Conservation (phyloP, 2,888 invertebrate genomes). For the Parochlus steinenii region DNA sequence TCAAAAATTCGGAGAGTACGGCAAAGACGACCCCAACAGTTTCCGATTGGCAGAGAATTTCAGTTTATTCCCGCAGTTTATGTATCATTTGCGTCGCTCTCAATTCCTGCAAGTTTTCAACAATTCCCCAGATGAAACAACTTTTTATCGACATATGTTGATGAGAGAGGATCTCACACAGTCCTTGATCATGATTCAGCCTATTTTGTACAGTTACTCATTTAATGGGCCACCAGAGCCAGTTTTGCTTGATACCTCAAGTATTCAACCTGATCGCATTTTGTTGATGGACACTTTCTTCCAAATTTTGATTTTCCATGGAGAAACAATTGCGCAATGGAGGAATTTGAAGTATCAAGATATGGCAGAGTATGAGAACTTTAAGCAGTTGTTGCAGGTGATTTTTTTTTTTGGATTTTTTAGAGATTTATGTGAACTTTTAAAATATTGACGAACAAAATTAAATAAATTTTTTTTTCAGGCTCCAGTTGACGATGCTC, state of each 20-base stretch:
- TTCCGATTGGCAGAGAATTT: constrained; percentile 94
- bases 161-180: constrained; percentile 95
- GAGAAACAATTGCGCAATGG: constrained; percentile 98
- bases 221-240: constrained; percentile 97
- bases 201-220: constrained; percentile 95
- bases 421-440: no score
- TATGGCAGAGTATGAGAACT: constrained; percentile 93
- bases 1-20: constrained; percentile 98
- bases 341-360: constrained; percentile 89
- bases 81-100: constrained; percentile 96
- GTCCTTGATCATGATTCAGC: constrained; percentile 98
- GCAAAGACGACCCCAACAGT: constrained; percentile 92
- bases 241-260: constrained; percentile 90
- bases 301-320: constrained; percentile 98
- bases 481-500: constrained; percentile 94
- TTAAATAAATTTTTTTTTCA: constrained; percentile 27
- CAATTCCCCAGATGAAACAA: constrained; percentile 98
- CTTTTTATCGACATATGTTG: constrained; percentile 94
- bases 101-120: constrained; percentile 99
- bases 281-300: constrained; percentile 99
- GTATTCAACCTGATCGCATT: constrained; percentile 93
- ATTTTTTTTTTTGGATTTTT: no score
- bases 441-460: no score
- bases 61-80: constrained; percentile 97
- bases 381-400: constrained; percentile 67